Evolutionary conservation across 2,888 invertebrate species (phyloP), one percentile per base, ranked within the genome.

Genomic region (Melipona beecheii): DNA sequence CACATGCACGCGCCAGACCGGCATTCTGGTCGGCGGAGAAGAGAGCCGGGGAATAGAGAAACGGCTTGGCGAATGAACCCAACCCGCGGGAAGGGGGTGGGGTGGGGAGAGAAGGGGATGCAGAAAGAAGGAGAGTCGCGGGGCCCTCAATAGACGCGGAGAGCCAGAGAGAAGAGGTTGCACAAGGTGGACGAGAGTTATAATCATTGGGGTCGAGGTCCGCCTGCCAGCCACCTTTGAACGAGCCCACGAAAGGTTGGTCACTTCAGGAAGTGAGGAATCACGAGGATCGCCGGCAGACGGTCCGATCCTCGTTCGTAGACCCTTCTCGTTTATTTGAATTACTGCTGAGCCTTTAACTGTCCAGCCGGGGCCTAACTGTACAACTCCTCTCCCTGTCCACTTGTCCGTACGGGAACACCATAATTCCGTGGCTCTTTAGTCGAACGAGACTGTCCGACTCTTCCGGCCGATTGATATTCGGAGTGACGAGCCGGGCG

Each of bases 201-300:
- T 90, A 92, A 91, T 91, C 90, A 92, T 92, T 91, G 90, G 89
- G 91, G 90, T 93, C 91, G 89, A 89, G 89, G 88, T 80, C 70
- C 78, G 81, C 64, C 79, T 76, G 76, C 56, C 83, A 87, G 70
- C 84, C 74, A 84, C 84, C 79, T 84, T 71, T 77, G 74, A 81
- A 86, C 70, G 80, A 87, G 75, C 71, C 72, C 49, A 62, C 75
- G 78, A 83, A 74, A 81, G 77, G 83, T 78, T 85, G 83, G 71
- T 85, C 81, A 84, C 78, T 86, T 89, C 86, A 82, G 80, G 82
- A 88, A 89, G 86, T 82, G 83, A 89, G 77, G 83, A 88, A 87
- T 81, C 83, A 68, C 72, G 62, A 73, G 77, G 66, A 81, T 79
- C 83, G 54, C 74, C 43, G 72, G 72, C 79, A 64, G 75, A 70